phyloP scores from a whole-genome alignment of 2,113 vertebrate genomes.

The Crotophaga sulcirostris region DNA sequence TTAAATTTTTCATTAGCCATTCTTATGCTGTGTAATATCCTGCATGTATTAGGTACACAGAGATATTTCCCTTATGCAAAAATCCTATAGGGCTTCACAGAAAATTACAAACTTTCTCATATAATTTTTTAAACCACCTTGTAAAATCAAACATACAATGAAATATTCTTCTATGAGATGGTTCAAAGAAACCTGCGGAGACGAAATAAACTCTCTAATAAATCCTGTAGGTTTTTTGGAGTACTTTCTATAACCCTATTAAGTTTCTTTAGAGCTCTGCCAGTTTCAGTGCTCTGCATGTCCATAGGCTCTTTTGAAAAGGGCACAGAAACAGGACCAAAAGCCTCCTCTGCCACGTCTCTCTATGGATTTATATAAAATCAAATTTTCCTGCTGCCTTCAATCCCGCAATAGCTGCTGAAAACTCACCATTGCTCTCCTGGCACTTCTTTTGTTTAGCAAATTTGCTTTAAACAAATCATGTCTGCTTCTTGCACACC shows the following conservation, averaged over 20 bases:
- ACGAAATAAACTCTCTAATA: constrained; percentile 1
- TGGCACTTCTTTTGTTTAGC: neutral
- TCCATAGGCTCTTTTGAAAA: neutral
- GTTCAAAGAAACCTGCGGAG: constrained; percentile 12
- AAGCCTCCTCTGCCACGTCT: neutral
- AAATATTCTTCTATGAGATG: neutral
- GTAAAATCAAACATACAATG: constrained; percentile 17
- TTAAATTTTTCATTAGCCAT: constrained; percentile 72
- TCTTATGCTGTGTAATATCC: constrained; percentile 60
- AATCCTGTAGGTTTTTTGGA: neutral
- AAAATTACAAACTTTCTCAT: constrained; percentile 47
- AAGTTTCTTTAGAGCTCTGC: neutral
- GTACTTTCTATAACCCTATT: constrained; percentile 10
- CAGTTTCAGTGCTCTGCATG: neutral
- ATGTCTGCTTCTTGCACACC: neutral
- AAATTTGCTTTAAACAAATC: neutral
- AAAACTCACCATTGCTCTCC: neutral
- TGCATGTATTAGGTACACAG: constrained; percentile 29
- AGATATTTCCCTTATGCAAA: constrained; percentile 59
- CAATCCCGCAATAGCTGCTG: neutral
- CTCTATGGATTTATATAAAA: neutral
- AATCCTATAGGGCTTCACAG: constrained; percentile 30
- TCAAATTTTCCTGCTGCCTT: neutral
- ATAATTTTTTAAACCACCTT: constrained; percentile 44
- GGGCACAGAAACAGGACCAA: neutral